Base-by-base conservation (phyloP, 2,888 invertebrate genomes). In the Drosophila suboccidentalis region DNA sequence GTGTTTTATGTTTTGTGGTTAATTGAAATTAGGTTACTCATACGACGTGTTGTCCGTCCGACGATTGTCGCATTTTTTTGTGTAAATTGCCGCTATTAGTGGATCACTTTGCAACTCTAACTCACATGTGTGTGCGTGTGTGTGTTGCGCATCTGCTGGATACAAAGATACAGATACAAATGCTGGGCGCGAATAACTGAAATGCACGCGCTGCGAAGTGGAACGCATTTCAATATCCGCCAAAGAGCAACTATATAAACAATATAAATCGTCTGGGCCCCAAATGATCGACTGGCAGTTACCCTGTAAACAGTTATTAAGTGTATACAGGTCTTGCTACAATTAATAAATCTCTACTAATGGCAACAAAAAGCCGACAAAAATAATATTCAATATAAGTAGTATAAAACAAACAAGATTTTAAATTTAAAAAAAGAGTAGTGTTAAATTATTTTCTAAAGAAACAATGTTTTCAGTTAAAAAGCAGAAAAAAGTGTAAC, bases 171-270 rank as follows among this genome's bases (percentile, higher is more conserved):
- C 50, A 61, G 54, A 67, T 62, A 62, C 62, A 62, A 51, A 60
- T 71, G 58, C 49, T 60, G 60, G 60, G 54, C 50, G 51, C 66
- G 57, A 75, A 81, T 80, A 75, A 67, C 80, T 82, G 43, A 79
- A 89, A 79, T 82, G 82, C 91, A 92, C 80, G 86, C 88, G 91
- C 91, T 91, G 89, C 90, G 91, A 92, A 90, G 92, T 91, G 91
- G 91, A 91, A 92, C 92, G 90, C 83, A 85, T 91, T 78, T 80
- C 80, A 89, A 91, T 91, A 91, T 92, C 91, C 92, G 91, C 84
- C 90, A 90, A 51, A 41, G 51, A 53, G 19, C 53, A 50, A 68
- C 17, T 50, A 15, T 34, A 43, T 51, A 36, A 26, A 51, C 9
- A 26, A 26, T 26, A 50, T 22, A 32, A 19, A 49, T 19, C n/a